Conservation (phyloP, 2,113 vertebrate genomes). For the Erythrocercus mccallii region DNA sequence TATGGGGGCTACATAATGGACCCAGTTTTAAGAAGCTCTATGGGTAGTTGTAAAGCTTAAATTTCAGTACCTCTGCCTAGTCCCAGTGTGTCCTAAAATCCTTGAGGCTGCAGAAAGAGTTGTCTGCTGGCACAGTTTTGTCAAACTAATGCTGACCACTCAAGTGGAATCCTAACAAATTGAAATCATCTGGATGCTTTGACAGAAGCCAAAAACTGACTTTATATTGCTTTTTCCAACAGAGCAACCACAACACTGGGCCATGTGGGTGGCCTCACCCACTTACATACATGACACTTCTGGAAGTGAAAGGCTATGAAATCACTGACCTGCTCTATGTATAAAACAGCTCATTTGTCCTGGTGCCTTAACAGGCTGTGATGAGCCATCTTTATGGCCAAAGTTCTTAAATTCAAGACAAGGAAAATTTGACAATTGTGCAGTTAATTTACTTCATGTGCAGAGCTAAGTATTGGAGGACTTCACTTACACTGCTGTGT, state of each 20-base stretch:
- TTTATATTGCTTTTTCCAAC: slow-evolving; percentile 62
- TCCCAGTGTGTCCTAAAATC: not conserved
- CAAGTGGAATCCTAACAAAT: slow-evolving; percentile 66
- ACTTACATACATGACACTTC: not conserved
- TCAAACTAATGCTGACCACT: slow-evolving; percentile 65
- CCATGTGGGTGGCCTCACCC: slow-evolving; percentile 66
- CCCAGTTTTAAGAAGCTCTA: not conserved
- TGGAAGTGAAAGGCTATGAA: slow-evolving; percentile 35
- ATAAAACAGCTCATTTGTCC: slow-evolving; percentile 38
- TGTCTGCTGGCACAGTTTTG: slow-evolving; percentile 54
- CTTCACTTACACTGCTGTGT: not conserved
- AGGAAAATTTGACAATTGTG: slow-evolving; percentile 6
- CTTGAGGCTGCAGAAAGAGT: slow-evolving; percentile 3
- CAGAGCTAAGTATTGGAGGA: not conserved
- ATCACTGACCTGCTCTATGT: slow-evolving; percentile 14
- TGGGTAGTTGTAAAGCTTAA: not conserved
- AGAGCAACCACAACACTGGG: slow-evolving; percentile 67
- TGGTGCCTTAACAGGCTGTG: not conserved
- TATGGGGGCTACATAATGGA: not conserved
- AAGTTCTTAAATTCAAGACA: not conserved
- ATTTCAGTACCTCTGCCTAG: slow-evolving; percentile 4
- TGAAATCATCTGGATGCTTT: slow-evolving; percentile 70
- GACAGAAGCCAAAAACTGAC: slow-evolving; percentile 50
- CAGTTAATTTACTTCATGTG: not conserved
- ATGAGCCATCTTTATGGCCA: not conserved